Conservation (phyloP, 1,140 invertebrate genomes). For the Lepeophtheirus salmonis region DNA sequence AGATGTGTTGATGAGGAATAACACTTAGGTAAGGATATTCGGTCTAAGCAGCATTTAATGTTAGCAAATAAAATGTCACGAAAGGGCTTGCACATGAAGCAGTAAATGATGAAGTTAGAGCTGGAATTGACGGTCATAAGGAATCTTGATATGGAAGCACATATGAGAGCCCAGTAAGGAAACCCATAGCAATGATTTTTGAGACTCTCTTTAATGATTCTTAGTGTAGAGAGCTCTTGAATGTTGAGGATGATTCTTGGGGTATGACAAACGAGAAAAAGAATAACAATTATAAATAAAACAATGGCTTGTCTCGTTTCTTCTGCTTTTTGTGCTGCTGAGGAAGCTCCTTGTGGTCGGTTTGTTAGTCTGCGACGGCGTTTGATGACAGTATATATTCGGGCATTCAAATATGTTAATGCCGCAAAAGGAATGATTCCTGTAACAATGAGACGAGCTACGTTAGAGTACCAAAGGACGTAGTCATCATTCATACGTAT, state of each 20-base stretch:
- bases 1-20: too few relatives aligned
- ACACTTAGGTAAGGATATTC: too few relatives aligned
- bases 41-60: not conserved
- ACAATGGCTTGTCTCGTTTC: slow-evolving; percentile 11
- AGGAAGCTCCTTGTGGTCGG: not conserved
- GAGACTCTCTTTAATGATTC: not conserved
- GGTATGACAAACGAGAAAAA: slow-evolving; percentile 12
- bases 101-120: slow-evolving; percentile 15
- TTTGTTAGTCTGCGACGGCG: slow-evolving; percentile 4
- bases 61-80: slow-evolving; percentile 4
- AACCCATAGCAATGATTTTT: slow-evolving; percentile 10
- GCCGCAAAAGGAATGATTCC: slow-evolving; percentile 9
- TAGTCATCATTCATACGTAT: not conserved
- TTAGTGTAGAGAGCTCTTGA: not conserved
- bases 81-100: slow-evolving; percentile 16
- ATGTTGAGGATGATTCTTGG: slow-evolving; percentile 10
- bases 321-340: slow-evolving; percentile 13
- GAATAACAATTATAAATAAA: slow-evolving; percentile 7
- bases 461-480: slow-evolving; percentile 15
- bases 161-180: slow-evolving; percentile 2
- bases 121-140: slow-evolving; percentile 12
- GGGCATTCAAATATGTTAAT: slow-evolving; percentile 3
- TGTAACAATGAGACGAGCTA: slow-evolving; percentile 5
- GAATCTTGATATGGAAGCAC: slow-evolving; percentile 3
- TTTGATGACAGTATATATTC: slow-evolving; percentile 14